Evolutionary conservation across 2,888 invertebrate species (phyloP), one percentile per base, ranked within the genome.

Genomic region (Synanthedon myopaeformis): DNA sequence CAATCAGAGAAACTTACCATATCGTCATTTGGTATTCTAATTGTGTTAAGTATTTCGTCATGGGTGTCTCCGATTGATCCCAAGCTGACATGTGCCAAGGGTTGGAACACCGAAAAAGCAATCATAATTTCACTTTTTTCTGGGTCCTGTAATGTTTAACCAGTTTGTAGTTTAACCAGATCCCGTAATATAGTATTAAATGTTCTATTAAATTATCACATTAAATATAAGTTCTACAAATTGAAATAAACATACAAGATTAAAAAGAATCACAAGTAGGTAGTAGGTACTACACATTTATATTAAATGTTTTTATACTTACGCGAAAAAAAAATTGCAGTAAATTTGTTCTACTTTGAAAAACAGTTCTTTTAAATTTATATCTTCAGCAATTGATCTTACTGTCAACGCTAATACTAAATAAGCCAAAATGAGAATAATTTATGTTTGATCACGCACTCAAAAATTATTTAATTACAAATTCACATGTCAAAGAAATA

Each of bases 41-140:
- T 75, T 8, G 68, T 62, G 6, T 52, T 61, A 1, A 82, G 67
- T 1, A 87, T 57, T 60, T 87, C 77, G 28, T 81, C 75, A 42
- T 83, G 83, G 8, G 82, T 74, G 17, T 65, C 63, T 2, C 80
- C 85, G 0, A 59, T 73, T 11, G 85, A 70, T 3, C 81, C 86
- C 14, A 81, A 54, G 0, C 70, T 68, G 1, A 88, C 59, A 58
- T 78, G 77, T 0, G 78, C 82, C 1, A 88, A 69, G 0, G 80
- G 82, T 0, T 79, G 62, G 58, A 89, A 61, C 3, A 86, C 80
- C 2, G 89, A 89, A 61, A 82, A 82, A 0, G 86, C 86, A 0
- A 89, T 89, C 49, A 86, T 55, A 6, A 87, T 76, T 13, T 82
- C 64, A 56, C 79, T 86, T 58, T 80, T 62, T 1, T 60, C 69